Conservation (phyloP, 1,140 invertebrate species). For the Euura saliciscinereae region DNA sequence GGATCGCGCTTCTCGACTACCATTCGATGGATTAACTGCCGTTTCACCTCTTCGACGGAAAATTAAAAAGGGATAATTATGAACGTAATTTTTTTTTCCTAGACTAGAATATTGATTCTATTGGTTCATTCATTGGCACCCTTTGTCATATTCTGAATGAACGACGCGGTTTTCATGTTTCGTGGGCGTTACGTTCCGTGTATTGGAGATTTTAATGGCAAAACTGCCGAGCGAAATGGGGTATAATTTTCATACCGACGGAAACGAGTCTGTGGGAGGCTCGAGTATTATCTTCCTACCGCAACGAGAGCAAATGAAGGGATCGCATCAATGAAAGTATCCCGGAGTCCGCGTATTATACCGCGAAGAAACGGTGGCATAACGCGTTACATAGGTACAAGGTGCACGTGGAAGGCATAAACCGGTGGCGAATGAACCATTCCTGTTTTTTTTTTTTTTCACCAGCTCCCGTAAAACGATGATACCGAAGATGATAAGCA, state of each 20-base stretch:
- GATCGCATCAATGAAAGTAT: conserved; percentile 5
- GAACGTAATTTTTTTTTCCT: too few relatives aligned
- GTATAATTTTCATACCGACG: not conserved
- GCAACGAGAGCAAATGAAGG: not conserved
- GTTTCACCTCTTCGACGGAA: not conserved
- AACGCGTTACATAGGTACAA: not conserved
- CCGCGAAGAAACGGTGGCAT: too few relatives aligned
- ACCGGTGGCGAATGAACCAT: too few relatives aligned
- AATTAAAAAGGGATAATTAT: too few relatives aligned
- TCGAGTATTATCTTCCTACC: too few relatives aligned
- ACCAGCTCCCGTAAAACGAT: too few relatives aligned
- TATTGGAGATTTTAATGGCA: not conserved
- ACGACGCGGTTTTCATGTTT: not conserved
- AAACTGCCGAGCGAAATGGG: not conserved
- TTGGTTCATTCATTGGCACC: not conserved
- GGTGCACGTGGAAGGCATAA: not conserved
- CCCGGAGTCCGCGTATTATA: not conserved
- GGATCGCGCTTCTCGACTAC: not conserved
- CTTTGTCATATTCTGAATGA: not conserved
- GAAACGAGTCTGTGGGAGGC: not conserved
- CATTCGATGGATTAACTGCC: not conserved
- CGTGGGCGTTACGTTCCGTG: not conserved
- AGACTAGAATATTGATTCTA: not conserved
- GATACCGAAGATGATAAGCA: too few relatives aligned
- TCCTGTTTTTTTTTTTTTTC: too few relatives aligned